Conservation (phyloP, 2,888 invertebrate species). For the Cantharis lateralis region DNA sequence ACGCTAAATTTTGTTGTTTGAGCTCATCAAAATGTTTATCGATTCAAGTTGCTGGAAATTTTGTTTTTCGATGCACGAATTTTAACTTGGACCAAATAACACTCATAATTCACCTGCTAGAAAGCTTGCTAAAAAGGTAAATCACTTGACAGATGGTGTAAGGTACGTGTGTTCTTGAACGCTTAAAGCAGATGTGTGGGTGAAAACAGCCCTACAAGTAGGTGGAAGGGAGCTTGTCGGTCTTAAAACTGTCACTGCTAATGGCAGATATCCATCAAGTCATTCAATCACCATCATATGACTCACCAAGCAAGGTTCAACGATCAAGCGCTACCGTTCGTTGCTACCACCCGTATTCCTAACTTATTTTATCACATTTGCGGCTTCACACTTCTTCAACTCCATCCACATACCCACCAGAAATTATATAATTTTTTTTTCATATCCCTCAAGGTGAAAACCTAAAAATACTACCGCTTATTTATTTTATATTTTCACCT, state of each 20-base stretch:
- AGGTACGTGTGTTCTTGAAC: constrained; percentile 35
- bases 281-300: constrained; percentile 56
- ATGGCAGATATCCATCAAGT: constrained; percentile 58
- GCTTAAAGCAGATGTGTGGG: constrained; percentile 44
- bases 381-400: constrained; percentile 31
- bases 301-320: constrained; percentile 45
- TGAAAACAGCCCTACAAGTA: constrained; percentile 24
- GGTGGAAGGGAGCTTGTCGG: constrained; percentile 40
- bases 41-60: background rate
- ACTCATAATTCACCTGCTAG: constrained; percentile 29
- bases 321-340: constrained; percentile 40
- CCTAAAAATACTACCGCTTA: background rate
- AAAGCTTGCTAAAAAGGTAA: constrained; percentile 47
- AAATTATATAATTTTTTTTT: background rate
- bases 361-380: constrained; percentile 31
- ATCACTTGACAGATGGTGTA: constrained; percentile 49
- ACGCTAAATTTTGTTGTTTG: background rate
- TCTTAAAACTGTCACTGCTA: constrained; percentile 58
- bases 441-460: background rate
- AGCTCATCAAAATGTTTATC: background rate
- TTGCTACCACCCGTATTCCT: constrained; percentile 35
- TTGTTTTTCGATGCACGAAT: constrained; percentile 23
- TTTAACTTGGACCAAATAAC: constrained; percentile 27
- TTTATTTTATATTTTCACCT: background rate
- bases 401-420: background rate